phyloP scores from a whole-genome alignment of 1,140 invertebrate genomes.

The Platyscapa corneri region DNA sequence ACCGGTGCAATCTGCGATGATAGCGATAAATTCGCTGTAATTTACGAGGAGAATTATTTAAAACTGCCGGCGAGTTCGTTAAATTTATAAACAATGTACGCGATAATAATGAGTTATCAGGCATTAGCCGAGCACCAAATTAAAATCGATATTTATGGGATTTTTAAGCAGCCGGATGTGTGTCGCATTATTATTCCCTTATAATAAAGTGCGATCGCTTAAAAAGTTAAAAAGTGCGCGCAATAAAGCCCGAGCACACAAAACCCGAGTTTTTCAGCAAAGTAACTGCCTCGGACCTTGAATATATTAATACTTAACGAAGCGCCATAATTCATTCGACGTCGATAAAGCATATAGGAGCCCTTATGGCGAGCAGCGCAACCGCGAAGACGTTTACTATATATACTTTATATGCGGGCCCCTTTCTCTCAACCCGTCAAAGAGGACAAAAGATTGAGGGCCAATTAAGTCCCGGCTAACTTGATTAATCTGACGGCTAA shows the following conservation, averaged over 20 bases:
- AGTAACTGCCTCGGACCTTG: not conserved
- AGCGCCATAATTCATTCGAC: constrained; percentile 43
- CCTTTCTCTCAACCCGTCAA: not conserved
- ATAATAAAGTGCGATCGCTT: not conserved
- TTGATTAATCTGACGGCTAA: constrained; percentile 43
- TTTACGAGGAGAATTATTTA: not conserved
- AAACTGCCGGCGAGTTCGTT: not conserved
- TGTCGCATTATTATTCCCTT: constrained; percentile 11
- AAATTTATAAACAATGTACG: not conserved
- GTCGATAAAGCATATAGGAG: constrained; percentile 38
- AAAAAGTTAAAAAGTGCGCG: not conserved
- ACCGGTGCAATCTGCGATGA: not conserved
- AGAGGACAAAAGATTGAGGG: constrained; percentile 25
- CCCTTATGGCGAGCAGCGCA: constrained; percentile 21
- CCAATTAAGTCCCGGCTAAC: constrained; percentile 45
- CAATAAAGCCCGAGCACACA: constrained; percentile 2
- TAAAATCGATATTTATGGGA: constrained; percentile 28
- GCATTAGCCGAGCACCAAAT: not conserved
- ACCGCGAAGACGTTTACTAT: constrained; percentile 12
- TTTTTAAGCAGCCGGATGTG: not conserved
- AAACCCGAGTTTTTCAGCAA: constrained; percentile 30
- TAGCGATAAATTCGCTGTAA: not conserved
- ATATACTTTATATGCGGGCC: constrained; percentile 46
- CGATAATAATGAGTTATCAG: not conserved
- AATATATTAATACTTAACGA: constrained; percentile 49